Percentiles rank a stretch among this genome's conserved stretches.
These are phyloP conservation scores for Physeter macrocephalus DNA, from an alignment of 2,113 vertebrate species.

Conservation along the genomic window DNA sequence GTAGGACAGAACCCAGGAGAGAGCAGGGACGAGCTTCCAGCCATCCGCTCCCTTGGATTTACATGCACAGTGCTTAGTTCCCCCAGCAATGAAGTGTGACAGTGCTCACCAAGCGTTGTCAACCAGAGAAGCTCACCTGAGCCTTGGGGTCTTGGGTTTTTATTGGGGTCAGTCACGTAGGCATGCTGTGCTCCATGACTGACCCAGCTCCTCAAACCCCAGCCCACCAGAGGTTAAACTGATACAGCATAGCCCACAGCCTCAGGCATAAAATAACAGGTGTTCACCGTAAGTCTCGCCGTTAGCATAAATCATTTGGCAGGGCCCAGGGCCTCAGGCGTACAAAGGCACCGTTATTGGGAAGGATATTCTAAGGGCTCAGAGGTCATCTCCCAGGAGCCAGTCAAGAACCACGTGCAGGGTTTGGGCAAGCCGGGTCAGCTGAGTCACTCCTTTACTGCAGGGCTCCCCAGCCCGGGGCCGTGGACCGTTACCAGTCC, in stretches of 20 bases:
- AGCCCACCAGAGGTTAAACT: neutral
- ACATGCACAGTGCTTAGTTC: fast-evolving
- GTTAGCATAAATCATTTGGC: fast-evolving
- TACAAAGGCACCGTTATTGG: no score
- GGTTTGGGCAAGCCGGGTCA: neutral
- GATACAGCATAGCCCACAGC: neutral
- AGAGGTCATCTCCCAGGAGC: neutral
- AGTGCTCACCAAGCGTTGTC: fast-evolving
- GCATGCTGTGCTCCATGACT: no score
- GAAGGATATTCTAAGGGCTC: neutral
- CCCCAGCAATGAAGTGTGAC: fast-evolving
- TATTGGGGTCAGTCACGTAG: neutral
- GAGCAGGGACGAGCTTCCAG: neutral
- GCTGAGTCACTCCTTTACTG: neutral
- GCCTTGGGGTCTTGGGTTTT: neutral
- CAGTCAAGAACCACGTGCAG: neutral
- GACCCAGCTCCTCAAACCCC: neutral
- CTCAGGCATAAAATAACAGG: neutral
- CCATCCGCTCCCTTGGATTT: neutral
- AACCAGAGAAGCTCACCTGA: neutral
- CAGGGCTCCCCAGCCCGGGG: no score
- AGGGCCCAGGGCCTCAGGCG: neutral
- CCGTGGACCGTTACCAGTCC: no score
- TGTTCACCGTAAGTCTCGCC: fast-evolving
- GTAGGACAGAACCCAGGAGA: neutral